These are phyloP conservation scores for Engraulis encrasicolus DNA, from an alignment of 2,113 vertebrate species.

Conservation along the genomic window DNA sequence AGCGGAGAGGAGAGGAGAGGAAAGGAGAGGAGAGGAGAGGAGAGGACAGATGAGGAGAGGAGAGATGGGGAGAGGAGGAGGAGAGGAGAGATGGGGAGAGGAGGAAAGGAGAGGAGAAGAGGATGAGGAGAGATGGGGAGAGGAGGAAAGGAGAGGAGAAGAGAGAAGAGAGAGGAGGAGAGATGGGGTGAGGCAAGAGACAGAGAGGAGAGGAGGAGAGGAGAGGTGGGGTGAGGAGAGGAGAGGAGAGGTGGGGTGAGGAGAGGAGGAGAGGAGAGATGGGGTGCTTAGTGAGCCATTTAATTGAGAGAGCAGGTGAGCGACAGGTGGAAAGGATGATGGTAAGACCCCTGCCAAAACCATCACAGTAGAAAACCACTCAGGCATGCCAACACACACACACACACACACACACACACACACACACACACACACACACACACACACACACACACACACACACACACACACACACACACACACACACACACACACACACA, in stretches of 20 bases:
- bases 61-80: too few relatives aligned
- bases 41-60: too few relatives aligned
- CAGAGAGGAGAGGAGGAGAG: too few relatives aligned
- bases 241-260: slow-evolving; percentile 26
- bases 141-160: too few relatives aligned
- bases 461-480: slow-evolving; percentile 6
- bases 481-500: neutral
- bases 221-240: neutral
- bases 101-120: too few relatives aligned
- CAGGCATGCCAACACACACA: neutral
- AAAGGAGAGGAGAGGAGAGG: too few relatives aligned
- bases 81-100: too few relatives aligned
- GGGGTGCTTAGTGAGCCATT: slow-evolving; percentile 51
- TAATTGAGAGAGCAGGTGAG: slow-evolving; percentile 59
- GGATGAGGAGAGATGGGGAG: too few relatives aligned
- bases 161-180: too few relatives aligned
- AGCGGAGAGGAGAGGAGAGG: too few relatives aligned
- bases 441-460: neutral
- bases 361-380: neutral
- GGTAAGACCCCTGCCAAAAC: slow-evolving; percentile 36
- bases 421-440: slow-evolving; percentile 14
- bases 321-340: slow-evolving; percentile 56
- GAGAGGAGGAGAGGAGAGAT: neutral
- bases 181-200: too few relatives aligned
- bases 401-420: slow-evolving; percentile 16